phyloP scores from a whole-genome alignment of 2,113 vertebrate genomes.

The crab-eating macaque (Macaca fascicularis) region T2T-MFA8v1.1 NC_088375.1:123008001-123008500 shows the following conservation, averaged over 20 bases:
- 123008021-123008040: neutral
- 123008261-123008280: neutral
- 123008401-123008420: neutral
- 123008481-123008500: neutral
- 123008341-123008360: neutral
- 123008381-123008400: neutral
- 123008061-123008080: conserved; percentile 85
- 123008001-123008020: neutral
- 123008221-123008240: neutral
- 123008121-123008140: conserved; percentile 82
- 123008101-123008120: conserved; percentile 85
- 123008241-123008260: neutral
- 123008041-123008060: conserved; percentile 76
- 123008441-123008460: neutral
- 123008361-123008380: neutral
- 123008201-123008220: neutral
- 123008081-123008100: conserved; percentile 76
- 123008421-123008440: neutral
- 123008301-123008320: neutral
- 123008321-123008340: neutral
- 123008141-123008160: conserved; percentile 83
- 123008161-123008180: conserved; percentile 86
- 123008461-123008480: neutral
- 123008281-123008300: neutral
- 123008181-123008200: conserved; percentile 77